These are phyloP conservation scores for Heteronetta atricapilla DNA, from an alignment of 2,113 vertebrate species.

Conservation along the genomic window DNA sequence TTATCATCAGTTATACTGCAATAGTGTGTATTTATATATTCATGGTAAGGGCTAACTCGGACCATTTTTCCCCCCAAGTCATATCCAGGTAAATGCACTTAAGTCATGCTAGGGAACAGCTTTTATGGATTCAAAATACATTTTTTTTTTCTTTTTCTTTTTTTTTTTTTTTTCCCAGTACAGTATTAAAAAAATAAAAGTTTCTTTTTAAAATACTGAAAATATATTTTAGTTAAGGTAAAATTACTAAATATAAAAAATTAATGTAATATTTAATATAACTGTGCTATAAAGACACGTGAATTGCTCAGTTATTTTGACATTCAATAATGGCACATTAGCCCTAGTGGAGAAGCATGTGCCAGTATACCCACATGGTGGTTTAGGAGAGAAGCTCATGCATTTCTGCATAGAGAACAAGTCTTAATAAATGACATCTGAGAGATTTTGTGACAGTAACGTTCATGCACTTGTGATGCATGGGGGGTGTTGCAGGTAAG, in stretches of 20 bases:
- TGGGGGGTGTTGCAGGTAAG: neutral
- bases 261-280: slow-evolving; percentile 60
- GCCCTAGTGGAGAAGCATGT: neutral
- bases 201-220: slow-evolving; percentile 61
- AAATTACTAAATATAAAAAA: slow-evolving; percentile 69
- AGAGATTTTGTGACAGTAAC: neutral
- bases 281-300: slow-evolving; percentile 54
- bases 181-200: slow-evolving; percentile 73
- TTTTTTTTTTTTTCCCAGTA: slow-evolving; percentile 13
- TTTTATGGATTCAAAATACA: slow-evolving; percentile 23
- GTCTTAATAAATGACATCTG: neutral
- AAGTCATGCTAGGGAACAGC: neutral
- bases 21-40: neutral
- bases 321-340: slow-evolving; percentile 54
- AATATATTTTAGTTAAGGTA: slow-evolving; percentile 69
- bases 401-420: slow-evolving; percentile 55
- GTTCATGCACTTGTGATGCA: neutral
- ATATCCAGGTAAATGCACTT: slow-evolving; percentile 15
- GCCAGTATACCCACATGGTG: slow-evolving; percentile 23
- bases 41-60: neutral
- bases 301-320: slow-evolving; percentile 43
- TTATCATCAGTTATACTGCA: neutral
- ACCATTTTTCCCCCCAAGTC: neutral
- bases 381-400: slow-evolving; percentile 39
- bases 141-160: neutral